Base-by-base conservation (phyloP, 2,888 invertebrate genomes). In the Xestobium rufovillosum region DNA sequence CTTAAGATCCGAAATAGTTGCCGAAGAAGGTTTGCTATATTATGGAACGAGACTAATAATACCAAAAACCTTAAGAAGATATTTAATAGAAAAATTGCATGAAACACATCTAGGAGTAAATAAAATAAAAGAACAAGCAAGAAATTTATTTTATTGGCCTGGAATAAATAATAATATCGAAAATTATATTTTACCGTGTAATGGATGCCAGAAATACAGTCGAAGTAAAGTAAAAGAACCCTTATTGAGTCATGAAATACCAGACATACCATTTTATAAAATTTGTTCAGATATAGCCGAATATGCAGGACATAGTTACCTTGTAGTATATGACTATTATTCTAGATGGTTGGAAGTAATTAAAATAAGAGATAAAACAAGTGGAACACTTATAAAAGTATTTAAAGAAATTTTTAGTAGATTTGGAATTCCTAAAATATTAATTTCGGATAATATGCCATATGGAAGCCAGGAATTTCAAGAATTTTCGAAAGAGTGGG, bases 311-410 rank as follows among this genome's bases (percentile, higher is more conserved):
- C n/a, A n/a, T n/a, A n/a, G n/a, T n/a, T n/a, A n/a, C n/a, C n/a
- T n/a, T n/a, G n/a, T n/a, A n/a, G n/a, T n/a, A n/a, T n/a, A n/a
- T n/a, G n/a, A n/a, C n/a, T n/a, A n/a, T n/a, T n/a, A n/a, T n/a
- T n/a, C 42, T 4, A 53, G 49, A 33, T 54, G 50, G 52, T 14
- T 50, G 17, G 48, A 51, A 29, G 25, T 48, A 10, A 30, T 33
- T 8, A 27, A 31, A 36, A 13, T 45, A 9, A 27, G 36, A 26
- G 31, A 17, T 10, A 42, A 42, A 31, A 32, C 29, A 30, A 35
- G 33, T 6, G 8, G n/a, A 23, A 31, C 39, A 23, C 29, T n/a
- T n/a, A n/a, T n/a, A n/a, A n/a, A n/a, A n/a, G n/a, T n/a, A n/a
- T n/a, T n/a, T n/a, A n/a, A n/a, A n/a, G n/a, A n/a, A n/a, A n/a